Evolutionary conservation across 2,113 vertebrate genomes (phyloP).

Genomic region (Callaeas wilsoni): DNA sequence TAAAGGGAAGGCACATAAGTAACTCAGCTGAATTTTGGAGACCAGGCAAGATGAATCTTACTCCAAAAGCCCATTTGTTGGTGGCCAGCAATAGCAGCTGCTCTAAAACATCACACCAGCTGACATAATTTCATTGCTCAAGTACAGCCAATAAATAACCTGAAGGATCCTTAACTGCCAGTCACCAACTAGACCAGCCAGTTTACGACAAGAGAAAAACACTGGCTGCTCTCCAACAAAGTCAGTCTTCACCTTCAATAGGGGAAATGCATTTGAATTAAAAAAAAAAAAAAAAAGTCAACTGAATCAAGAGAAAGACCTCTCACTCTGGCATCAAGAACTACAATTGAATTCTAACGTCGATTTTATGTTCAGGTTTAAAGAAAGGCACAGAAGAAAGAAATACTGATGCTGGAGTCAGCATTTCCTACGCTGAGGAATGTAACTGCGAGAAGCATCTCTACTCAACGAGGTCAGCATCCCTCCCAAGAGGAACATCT

Average conservation of each 20-base stretch:
- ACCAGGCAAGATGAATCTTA: neutral
- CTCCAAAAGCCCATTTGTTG: neutral
- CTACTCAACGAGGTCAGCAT: neutral
- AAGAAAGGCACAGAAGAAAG: neutral
- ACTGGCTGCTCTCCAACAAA: neutral
- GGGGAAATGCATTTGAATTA: neutral
- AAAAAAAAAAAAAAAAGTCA: neutral
- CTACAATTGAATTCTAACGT: neutral
- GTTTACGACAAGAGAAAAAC: neutral
- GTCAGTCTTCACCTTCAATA: neutral
- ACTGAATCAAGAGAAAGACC: neutral
- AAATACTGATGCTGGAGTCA: neutral
- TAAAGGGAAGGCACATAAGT: neutral
- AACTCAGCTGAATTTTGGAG: neutral
- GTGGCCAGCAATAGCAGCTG: neutral
- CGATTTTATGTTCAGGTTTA: neutral
- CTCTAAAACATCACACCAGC: neutral
- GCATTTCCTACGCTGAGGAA: neutral
- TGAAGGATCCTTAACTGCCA: neutral
- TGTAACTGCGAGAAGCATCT: neutral
- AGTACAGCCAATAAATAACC: neutral
- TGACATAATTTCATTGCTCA: neutral
- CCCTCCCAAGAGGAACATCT: neutral
- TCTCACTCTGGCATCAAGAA: neutral
- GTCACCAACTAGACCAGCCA: neutral